These are phyloP conservation scores for Epicauta chinensis DNA, from an alignment of 1,140 invertebrate genomes.

Conservation along the genomic window DNA sequence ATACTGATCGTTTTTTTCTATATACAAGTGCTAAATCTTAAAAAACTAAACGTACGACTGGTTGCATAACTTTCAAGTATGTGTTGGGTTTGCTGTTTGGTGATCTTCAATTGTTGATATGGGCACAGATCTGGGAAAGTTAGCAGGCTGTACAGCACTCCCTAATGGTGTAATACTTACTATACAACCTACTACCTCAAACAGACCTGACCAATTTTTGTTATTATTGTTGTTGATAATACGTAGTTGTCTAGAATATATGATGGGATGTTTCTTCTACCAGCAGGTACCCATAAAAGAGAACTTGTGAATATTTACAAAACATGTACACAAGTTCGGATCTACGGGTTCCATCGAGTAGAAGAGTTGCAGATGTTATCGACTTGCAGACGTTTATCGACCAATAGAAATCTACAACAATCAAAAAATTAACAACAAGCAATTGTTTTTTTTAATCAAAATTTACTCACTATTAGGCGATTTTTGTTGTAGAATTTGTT, in stretches of 20 bases:
- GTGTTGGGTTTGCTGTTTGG: constrained; percentile 2
- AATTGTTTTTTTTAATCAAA: no score
- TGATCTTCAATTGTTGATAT: neutral
- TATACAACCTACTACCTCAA: constrained; percentile 76
- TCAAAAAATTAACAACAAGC: no score
- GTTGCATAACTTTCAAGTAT: neutral
- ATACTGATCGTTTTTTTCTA: no score
- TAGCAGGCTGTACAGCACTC: constrained; percentile 71
- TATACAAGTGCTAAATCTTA: no score
- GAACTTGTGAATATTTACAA: constrained; percentile 37
- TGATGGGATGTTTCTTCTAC: constrained; percentile 9
- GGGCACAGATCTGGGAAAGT: constrained; percentile 54
- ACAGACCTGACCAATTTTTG: constrained; percentile 35
- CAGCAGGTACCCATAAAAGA: constrained; percentile 38
- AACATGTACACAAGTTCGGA: constrained; percentile 44
- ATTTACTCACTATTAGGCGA: no score
- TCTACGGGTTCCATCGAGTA: constrained; percentile 41
- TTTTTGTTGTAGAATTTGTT: no score
- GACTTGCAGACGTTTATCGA: no score
- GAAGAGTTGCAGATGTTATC: constrained; percentile 2
- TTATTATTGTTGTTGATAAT: neutral
- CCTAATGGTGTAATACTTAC: constrained; percentile 61
- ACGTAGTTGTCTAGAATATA: neutral
- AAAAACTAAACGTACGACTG: no score
- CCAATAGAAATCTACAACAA: no score